phyloP scores from a whole-genome alignment of 2,888 invertebrate species.

The Lathronympha strigana region DNA sequence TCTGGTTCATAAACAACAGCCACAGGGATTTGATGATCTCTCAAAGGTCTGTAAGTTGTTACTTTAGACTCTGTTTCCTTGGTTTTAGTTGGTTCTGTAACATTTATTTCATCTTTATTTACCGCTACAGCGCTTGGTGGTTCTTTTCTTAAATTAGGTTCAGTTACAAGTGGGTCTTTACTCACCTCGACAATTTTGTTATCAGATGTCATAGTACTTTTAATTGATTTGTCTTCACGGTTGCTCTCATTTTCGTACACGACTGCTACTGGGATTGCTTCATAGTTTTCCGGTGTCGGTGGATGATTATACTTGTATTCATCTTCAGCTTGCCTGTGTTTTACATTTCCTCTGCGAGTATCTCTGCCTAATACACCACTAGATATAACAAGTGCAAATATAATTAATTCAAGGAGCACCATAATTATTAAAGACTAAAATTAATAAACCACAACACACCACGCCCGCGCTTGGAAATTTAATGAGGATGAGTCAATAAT shows the following conservation, averaged over 20 bases:
- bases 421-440: constrained; percentile 43
- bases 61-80: constrained; percentile 14
- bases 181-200: constrained; percentile 39
- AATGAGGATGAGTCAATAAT: constrained; percentile 67
- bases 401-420: constrained; percentile 44
- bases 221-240: constrained; percentile 43
- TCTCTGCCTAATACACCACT: constrained; percentile 49
- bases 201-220: neutral
- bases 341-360: constrained; percentile 39
- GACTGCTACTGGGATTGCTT: constrained; percentile 49
- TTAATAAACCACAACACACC: constrained; percentile 56
- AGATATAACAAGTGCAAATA: constrained; percentile 44
- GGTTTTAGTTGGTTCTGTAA: neutral
- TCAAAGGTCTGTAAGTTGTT: constrained; percentile 41
- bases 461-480: constrained; percentile 60
- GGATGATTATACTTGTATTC: constrained; percentile 55
- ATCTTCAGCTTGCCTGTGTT: constrained; percentile 39
- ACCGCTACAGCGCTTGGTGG: neutral
- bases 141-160: neutral
- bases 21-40: constrained; percentile 50
- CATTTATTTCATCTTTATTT: neutral
- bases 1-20: constrained; percentile 50
- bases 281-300: constrained; percentile 51
- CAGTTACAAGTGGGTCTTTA: constrained; percentile 49
- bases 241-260: constrained; percentile 40